Percentiles rank a stretch among this genome's conserved stretches.
These are phyloP conservation scores for Bombylius major DNA, from an alignment of 2,888 invertebrate species.

Conservation along the genomic window DNA sequence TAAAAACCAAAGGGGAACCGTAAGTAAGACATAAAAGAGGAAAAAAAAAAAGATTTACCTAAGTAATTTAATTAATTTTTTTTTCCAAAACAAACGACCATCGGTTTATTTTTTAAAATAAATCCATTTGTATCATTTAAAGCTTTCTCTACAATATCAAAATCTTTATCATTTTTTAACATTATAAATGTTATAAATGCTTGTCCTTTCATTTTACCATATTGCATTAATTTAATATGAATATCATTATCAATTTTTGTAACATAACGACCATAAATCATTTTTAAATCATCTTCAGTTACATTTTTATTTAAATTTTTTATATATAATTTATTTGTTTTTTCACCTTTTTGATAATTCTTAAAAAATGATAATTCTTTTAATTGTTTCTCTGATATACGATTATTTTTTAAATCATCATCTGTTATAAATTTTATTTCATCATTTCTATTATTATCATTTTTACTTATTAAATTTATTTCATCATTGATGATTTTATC, in stretches of 20 bases:
- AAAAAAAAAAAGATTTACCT: not conserved
- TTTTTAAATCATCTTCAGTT: constrained; percentile 57
- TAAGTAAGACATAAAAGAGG: no score
- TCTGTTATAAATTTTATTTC: constrained; percentile 31
- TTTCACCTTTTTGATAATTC: constrained; percentile 71
- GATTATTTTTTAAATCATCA: constrained; percentile 52
- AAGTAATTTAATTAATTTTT: constrained; percentile 11
- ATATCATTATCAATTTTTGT: constrained; percentile 27
- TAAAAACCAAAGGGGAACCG: no score
- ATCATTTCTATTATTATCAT: not conserved
- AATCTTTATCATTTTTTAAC: constrained; percentile 8
- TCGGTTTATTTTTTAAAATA: constrained; percentile 73
- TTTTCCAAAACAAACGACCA: constrained; percentile 79
- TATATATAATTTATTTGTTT: constrained; percentile 75
- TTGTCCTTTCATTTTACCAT: constrained; percentile 94
- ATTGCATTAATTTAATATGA: constrained; percentile 75
- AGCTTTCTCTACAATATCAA: constrained; percentile 56
- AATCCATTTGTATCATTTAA: constrained; percentile 77
- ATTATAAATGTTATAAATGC: constrained; percentile 62
- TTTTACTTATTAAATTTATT: not conserved
- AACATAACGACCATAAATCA: constrained; percentile 59
- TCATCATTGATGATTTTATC: not conserved
- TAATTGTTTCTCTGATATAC: constrained; percentile 58
- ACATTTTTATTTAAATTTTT: constrained; percentile 81
- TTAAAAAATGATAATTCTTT: constrained; percentile 66